Base-by-base conservation (phyloP, 2,113 vertebrate species). In the Eretmochelys imbricata region DNA sequence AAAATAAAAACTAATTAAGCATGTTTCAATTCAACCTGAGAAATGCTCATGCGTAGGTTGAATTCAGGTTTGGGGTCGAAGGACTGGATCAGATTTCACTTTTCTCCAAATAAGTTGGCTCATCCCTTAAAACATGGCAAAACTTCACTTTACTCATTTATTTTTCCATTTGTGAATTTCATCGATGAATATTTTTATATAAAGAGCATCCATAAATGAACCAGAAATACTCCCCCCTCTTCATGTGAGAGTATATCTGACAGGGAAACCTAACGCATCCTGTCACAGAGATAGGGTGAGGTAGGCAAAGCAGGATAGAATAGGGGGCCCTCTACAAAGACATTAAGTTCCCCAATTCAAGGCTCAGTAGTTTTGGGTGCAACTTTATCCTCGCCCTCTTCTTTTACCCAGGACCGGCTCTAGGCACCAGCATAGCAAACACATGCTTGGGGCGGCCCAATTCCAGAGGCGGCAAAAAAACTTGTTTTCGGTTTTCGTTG, bases 21-120 rank as follows among this genome's bases (percentile, higher is more conserved):
- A 53, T 22, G 5, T 57, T 94, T 92, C 35, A 89, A 88, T 85
- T 83, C 38, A 95, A 89, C 57, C 82, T 48, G 48, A 20, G 31
- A 92, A 93, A 38, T 78, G 80, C 20, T 50, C 4, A 0, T 59
- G 82, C 79, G 82, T 89, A 65, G 0, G 0, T 48, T 85, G 62
- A 89, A 93, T 54, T 87, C 57, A 59, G 80, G 29, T 25, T 31
- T 2, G 0, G 93, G 62, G 72, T 59, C 88, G 93, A 94, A 97
- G 82, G 86, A 92, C 94, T 93, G 86, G 95, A 94, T 87, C 96
- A 90, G 59, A 14, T 65, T 65, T 51, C 95, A 51, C 93, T 80
- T 94, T 97, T 91, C 96, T 95, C 93, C 38, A 57, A 72, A 51
- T 69, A 87, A 35, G 62, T 65, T 65, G 29, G 14, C 31, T 35